Evolutionary conservation across 2,797 vertebrate genomes (phyloP).

Genomic region (Halcyon chelicuti): DNA sequence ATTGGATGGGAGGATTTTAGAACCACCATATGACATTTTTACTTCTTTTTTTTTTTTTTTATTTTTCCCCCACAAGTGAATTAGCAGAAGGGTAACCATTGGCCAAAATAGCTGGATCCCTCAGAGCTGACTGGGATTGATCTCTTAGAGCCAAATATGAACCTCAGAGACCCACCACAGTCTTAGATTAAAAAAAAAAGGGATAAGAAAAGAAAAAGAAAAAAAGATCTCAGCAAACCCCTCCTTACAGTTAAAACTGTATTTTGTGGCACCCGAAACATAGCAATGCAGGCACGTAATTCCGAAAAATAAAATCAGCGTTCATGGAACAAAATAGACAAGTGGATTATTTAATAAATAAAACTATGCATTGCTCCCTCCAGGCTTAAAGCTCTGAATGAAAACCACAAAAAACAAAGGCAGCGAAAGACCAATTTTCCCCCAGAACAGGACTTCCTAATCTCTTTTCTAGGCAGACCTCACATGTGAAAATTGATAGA

Average conservation of each 20-base stretch:
- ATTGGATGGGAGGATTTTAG: not conserved
- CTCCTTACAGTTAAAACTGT: not conserved
- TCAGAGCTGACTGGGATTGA: constrained; percentile 4
- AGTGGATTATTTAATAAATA: not conserved
- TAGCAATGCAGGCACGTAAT: rapidly evolving
- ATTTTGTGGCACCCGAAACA: not conserved
- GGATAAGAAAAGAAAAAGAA: not conserved
- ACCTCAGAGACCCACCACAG: constrained; percentile 63
- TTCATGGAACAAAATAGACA: not conserved
- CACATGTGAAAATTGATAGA: not conserved
- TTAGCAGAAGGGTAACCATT: not conserved
- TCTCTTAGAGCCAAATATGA: constrained; percentile 3
- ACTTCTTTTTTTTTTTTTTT: not conserved
- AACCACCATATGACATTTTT: not conserved
- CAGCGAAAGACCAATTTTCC: not conserved
- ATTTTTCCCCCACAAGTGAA: not conserved
- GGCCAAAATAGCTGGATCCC: not conserved
- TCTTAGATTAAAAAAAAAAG: not conserved
- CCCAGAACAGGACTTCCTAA: not conserved
- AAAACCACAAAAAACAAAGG: not conserved
- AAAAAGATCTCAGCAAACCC: not conserved
- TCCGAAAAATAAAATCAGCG: not conserved
- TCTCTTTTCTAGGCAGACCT: not conserved
- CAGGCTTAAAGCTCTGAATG: not conserved
- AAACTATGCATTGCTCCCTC: not conserved